phyloP scores from a whole-genome alignment of 2,888 invertebrate genomes.

The Bimastos eiseni region DNA sequence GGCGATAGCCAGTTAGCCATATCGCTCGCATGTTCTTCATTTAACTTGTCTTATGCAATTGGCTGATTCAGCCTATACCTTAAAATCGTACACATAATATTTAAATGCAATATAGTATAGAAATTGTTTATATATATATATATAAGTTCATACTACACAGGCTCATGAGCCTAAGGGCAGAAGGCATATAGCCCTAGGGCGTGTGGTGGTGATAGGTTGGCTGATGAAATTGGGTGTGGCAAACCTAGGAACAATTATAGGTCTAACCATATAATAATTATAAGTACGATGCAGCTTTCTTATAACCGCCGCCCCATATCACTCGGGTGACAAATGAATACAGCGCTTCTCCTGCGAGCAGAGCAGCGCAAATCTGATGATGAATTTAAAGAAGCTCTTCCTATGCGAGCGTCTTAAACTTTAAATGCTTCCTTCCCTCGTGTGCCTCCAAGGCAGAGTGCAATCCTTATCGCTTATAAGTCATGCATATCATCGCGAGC shows the following conservation, averaged over 20 bases:
- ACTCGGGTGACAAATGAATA: neutral
- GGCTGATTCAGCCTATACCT: too few species aligned
- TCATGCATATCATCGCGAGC: neutral
- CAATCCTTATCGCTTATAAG: neutral
- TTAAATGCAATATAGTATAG: neutral
- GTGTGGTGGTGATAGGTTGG: neutral
- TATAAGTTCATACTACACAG: neutral
- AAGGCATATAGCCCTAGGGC: neutral
- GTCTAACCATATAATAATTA: neutral
- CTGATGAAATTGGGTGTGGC: neutral
- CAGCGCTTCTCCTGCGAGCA: neutral
- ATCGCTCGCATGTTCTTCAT: neutral
- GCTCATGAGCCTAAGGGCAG: neutral
- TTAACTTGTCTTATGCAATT: neutral
- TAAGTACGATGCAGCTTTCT: neutral
- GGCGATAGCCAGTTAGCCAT: neutral
- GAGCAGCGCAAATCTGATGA: neutral
- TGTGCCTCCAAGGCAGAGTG: neutral
- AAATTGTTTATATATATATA: neutral
- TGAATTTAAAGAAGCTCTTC: neutral
- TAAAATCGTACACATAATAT: neutral
- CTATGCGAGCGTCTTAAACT: neutral
- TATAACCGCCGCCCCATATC: neutral
- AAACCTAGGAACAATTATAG: neutral
- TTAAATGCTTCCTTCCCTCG: neutral